Evolutionary conservation across 1,140 invertebrate species (phyloP), one percentile per base, ranked within the genome.

Genomic region (Hyposmocoma kahamanoa): DNA sequence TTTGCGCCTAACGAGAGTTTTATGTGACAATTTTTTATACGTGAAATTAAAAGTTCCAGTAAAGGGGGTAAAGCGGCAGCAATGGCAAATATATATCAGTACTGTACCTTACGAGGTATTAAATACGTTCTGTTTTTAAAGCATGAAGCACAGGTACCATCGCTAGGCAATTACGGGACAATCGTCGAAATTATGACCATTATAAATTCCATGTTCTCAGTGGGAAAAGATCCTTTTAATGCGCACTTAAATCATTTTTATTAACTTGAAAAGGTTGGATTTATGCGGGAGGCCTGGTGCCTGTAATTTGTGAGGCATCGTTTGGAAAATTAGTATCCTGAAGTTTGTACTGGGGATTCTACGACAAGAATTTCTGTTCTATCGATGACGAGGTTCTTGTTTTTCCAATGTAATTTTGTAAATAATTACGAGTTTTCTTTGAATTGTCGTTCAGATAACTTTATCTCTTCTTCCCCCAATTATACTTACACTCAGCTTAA

Each of bases 181-280:
- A 67, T 71, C 59, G 60, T 50, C 51, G 46, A 55, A 70, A 67
- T 76, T 69, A 76, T 67, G 55, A 60, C 67, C 61, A 71, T 68
- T 76, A 75, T 75, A 79, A 76, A 74, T 76, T 74, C 42, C 57
- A 48, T 64, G 62, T 67, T 68, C 60, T 67, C 48, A 55, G 57
- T 54, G 61, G 56, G 56, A 64, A 72, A 68, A 72, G 62, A 72
- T 75, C 63, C 67, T 73, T 72, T 72, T 74, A 79, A 72, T 70
- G 74, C 60, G 60, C 66, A 51, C 63, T 76, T 79, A 76, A 79
- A 79, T 76, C 75, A 79, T 79, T 76, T 79, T 79, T 79, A 79
- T 76, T 76, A 76, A 76, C 64, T 76, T 72, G 65, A 71, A 74
- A 79, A 79, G 71, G 72, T 79, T 69, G 63, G 60, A 73, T 68